Percentiles rank a stretch among this genome's conserved stretches.
Evolutionary conservation across 1,140 invertebrate species (phyloP).

Genomic region (Druon quercuslanigerum): DNA sequence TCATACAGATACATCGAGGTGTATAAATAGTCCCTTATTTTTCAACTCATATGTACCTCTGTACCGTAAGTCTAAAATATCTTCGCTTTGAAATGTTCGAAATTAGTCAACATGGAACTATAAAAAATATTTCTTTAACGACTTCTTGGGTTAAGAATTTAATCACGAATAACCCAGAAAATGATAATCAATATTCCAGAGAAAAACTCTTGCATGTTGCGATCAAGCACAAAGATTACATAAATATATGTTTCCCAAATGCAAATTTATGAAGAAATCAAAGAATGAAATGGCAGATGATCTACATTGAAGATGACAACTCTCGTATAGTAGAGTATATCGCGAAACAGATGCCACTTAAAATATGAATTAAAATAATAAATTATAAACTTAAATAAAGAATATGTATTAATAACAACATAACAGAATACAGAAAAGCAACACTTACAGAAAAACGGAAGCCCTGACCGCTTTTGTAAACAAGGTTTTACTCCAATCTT

Average conservation of each 20-base stretch:
- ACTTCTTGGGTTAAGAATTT: constrained; percentile 6
- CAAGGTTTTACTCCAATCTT: background rate
- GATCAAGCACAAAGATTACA: constrained; percentile 27
- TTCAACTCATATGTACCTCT: too few relatives aligned
- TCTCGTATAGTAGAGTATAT: background rate
- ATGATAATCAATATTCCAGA: constrained; percentile 26
- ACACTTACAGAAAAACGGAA: background rate
- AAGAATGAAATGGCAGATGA: background rate
- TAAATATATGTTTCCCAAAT: constrained; percentile 25
- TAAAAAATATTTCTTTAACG: too few relatives aligned
- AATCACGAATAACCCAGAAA: constrained; percentile 22
- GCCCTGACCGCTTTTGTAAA: constrained; percentile 20
- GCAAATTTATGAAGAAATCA: constrained; percentile 10
- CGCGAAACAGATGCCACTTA: background rate
- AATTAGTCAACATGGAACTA: too few relatives aligned
- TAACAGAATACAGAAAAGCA: background rate
- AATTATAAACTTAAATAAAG: background rate
- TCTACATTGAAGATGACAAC: background rate
- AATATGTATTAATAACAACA: background rate
- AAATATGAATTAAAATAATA: background rate
- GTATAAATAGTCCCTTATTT: too few relatives aligned
- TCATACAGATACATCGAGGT: too few relatives aligned
- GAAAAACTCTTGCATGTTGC: constrained; percentile 9
- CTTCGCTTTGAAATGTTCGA: too few relatives aligned
- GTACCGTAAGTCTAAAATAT: too few relatives aligned